Evolutionary conservation across 2,888 invertebrate genomes (phyloP), one percentile per base, ranked within the genome.

Genomic region (Sympetrum striolatum): DNA sequence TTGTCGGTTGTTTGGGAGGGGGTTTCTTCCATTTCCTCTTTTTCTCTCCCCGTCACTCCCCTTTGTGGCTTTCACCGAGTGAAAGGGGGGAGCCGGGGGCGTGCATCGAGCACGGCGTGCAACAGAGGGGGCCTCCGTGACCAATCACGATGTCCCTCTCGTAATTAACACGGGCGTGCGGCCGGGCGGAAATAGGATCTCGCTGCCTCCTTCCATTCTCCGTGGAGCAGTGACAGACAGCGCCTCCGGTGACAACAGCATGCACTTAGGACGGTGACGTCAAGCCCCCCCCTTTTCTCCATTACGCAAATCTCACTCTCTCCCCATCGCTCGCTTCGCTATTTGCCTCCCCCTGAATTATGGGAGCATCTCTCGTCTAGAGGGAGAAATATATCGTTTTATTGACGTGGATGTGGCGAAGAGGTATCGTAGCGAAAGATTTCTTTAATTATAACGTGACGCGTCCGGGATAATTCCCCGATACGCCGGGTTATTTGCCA

Each of bases 151-250:
- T 86, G 86, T 86, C 86, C 86, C 86, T 60, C 86, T 64, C 86
- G 86, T 86, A 86, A 86, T 86, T 86, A 86, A 86, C 86, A 86
- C 86, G 86, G 86, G 86, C 86, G 86, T 86, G 86, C 86, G 60
- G 86, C 86, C 86, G 64, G 86, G 86, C 86, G 86, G 86, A 86
- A 86, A 86, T 86, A 60, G 86, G 86, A 86, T 86, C 60, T 86
- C 86, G 35, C 86, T 53, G 53, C 37, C 58, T 60, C 73, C 86
- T 64, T 22, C 60, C 86, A 18, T 22, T 58, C 60, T 86, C 86
- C 53, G 12, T 60, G 82, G 86, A 86, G 86, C 60, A 86, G 86
- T 86, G 86, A 86, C 86, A 86, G 86, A 37, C 86, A 86, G 86
- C 86, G 86, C 86, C 86, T 86, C 86, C 86, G 86, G 86, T 86